Evolutionary conservation across 2,888 invertebrate genomes (phyloP).

Genomic region (Dichetophora obliterata): DNA sequence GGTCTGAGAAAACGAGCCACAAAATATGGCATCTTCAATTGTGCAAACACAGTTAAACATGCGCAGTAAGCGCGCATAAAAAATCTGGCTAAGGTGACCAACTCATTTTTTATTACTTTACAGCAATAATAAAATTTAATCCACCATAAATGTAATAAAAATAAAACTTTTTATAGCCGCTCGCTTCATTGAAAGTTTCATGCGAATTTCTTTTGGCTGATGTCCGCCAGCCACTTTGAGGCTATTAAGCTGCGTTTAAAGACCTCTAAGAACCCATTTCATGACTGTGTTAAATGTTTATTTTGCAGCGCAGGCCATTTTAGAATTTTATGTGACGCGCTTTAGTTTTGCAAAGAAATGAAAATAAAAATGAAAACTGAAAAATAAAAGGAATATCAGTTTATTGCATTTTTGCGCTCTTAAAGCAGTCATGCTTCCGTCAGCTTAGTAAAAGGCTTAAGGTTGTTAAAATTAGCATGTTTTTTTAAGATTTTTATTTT

Average conservation of each 20-base stretch:
- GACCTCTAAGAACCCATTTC: too few relatives aligned
- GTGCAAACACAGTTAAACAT: conserved; percentile 2
- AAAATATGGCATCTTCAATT: conserved; percentile 21
- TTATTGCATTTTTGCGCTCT: conserved; percentile 15
- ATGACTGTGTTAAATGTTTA: not conserved
- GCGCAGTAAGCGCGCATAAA: not conserved
- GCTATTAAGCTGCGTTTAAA: too few relatives aligned
- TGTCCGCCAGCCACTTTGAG: too few relatives aligned
- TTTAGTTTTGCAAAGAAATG: too few relatives aligned
- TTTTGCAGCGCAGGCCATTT: not conserved
- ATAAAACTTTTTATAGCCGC: conserved; percentile 16
- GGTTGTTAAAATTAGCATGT: not conserved
- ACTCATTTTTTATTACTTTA: conserved; percentile 11
- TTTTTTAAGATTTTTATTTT: not conserved
- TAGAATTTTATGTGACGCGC: conserved; percentile 25
- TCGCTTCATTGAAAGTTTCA: too few relatives aligned
- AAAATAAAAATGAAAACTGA: too few relatives aligned
- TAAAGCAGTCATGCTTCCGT: conserved; percentile 17
- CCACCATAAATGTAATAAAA: conserved; percentile 32
- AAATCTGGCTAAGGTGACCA: not conserved
- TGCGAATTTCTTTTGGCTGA: too few relatives aligned
- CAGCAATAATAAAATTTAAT: conserved; percentile 33
- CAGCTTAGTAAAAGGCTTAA: not conserved
- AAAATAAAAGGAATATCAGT: not conserved
- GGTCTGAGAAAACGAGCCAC: conserved; percentile 52